Evolutionary conservation across 2,113 vertebrate genomes (phyloP).

Genomic region (human): GRCh38 chr12:99911501-99912000

Average conservation of each 20-base stretch:
- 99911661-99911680: conserved; percentile 18
- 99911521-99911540: not conserved
- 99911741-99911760: not conserved
- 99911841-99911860: not conserved
- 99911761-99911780: not conserved
- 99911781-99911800: not conserved
- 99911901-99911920: conserved; percentile 4
- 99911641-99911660: conserved; percentile 6
- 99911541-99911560: conserved; percentile 37
- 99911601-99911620: not conserved
- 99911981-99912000: not conserved
- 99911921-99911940: not conserved
- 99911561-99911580: conserved; percentile 2
- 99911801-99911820: not conserved
- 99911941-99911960: conserved; percentile 1
- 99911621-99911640: not conserved
- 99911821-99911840: not conserved
- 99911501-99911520: not conserved
- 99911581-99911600: not conserved
- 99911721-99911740: not conserved
- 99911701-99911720: not conserved
- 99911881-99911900: not conserved
- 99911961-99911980: not conserved
- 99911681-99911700: not conserved
- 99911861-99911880: not conserved